Evolutionary conservation across 2,888 invertebrate genomes (phyloP).

Genomic region (Euphydryas editha): DNA sequence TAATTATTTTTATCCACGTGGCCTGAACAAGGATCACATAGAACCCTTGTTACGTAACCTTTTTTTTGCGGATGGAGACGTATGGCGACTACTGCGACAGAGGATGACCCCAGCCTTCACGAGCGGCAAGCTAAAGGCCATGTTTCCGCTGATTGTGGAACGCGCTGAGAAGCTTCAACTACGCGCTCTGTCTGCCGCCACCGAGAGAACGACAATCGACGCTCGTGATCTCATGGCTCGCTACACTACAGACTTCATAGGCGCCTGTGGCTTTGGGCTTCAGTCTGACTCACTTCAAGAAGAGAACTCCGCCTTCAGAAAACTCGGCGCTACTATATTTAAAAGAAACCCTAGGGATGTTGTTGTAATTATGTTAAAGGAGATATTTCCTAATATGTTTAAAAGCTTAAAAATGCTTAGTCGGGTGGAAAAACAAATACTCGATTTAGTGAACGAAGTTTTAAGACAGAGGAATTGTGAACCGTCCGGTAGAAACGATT

Average conservation of each 20-base stretch:
- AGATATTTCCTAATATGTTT: slow-evolving; percentile 54
- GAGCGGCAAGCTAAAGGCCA: slow-evolving; percentile 48
- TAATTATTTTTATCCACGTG: slow-evolving; percentile 52
- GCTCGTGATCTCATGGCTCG: slow-evolving; percentile 61
- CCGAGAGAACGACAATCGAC: slow-evolving; percentile 49
- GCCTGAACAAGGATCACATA: slow-evolving; percentile 53
- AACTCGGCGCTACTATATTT: slow-evolving; percentile 51
- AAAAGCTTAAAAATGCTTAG: slow-evolving; percentile 51
- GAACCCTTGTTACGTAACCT: slow-evolving; percentile 61
- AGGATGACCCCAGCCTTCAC: slow-evolving; percentile 68
- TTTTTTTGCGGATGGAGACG: slow-evolving; percentile 66
- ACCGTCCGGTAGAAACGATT: slow-evolving; percentile 31
- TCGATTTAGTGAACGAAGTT: slow-evolving; percentile 40
- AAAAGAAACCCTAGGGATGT: slow-evolving; percentile 44
- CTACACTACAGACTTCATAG: slow-evolving; percentile 48
- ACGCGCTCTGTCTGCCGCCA: slow-evolving; percentile 36
- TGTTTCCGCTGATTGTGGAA: slow-evolving; percentile 66
- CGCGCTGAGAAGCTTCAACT: slow-evolving; percentile 56
- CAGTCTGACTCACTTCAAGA: slow-evolving; percentile 42
- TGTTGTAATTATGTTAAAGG: slow-evolving; percentile 51
- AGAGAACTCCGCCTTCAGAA: slow-evolving; percentile 42
- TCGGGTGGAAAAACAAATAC: slow-evolving; percentile 53
- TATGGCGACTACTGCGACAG: slow-evolving; percentile 65
- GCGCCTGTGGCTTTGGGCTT: slow-evolving; percentile 45
- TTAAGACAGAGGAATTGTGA: slow-evolving; percentile 26